These are phyloP conservation scores for Lota lota DNA, from an alignment of 2,113 vertebrate species.

Conservation along the genomic window DNA sequence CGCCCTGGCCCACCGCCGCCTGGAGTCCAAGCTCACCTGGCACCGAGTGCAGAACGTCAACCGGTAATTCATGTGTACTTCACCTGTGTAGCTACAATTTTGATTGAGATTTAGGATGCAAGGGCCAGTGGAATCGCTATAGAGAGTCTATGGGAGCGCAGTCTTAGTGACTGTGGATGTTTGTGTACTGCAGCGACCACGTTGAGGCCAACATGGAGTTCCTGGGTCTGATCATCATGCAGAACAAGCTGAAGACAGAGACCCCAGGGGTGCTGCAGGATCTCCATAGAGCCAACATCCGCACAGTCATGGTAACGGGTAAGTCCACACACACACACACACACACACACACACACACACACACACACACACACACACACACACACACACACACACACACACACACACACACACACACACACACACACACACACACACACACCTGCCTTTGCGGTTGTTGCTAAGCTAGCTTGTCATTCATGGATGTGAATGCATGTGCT, in stretches of 20 bases:
- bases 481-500: too few species aligned
- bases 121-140: too few species aligned
- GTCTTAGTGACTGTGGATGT: background rate
- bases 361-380: background rate
- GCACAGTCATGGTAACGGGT: conserved; percentile 99
- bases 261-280: conserved; percentile 88
- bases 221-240: conserved; percentile 95
- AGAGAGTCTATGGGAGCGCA: too few species aligned
- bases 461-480: too few species aligned
- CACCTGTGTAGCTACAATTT: background rate
- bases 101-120: too few species aligned
- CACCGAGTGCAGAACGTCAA: conserved; percentile 93
- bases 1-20: conserved; percentile 89
- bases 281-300: conserved; percentile 88
- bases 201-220: conserved; percentile 95
- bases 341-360: background rate
- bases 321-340: conserved; percentile 28
- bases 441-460: too few species aligned
- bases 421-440: too few species aligned
- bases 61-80: conserved; percentile 70
- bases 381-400: conserved; percentile 3
- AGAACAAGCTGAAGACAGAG: conserved; percentile 95
- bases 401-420: background rate
- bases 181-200: conserved; percentile 76
- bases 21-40: conserved; percentile 93